Conservation (phyloP, 2,113 vertebrate species). For the Prietella phreatophila region DNA sequence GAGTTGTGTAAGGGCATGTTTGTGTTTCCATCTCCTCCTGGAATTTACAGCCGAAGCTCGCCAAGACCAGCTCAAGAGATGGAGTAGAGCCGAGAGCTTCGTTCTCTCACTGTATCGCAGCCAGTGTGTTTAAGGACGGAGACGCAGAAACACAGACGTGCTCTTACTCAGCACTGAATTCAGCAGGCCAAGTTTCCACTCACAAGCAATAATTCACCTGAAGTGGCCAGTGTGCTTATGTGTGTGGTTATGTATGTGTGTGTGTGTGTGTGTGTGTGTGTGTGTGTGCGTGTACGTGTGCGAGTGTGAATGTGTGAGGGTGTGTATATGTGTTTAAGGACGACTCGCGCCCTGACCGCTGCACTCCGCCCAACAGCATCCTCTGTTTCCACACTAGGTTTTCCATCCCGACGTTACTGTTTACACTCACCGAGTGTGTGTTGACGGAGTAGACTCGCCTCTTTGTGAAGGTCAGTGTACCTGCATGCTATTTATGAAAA, state of each 20-base stretch:
- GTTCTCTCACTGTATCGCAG: neutral
- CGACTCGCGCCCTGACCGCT: conserved; percentile 23
- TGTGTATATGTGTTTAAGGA: conserved; percentile 24
- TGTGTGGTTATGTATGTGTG: conserved; percentile 39
- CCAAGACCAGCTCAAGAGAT: conserved; percentile 46
- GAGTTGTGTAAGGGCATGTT: conserved; percentile 66
- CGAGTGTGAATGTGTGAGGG: conserved; percentile 39
- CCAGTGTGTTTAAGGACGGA: conserved; percentile 1
- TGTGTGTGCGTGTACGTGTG: neutral
- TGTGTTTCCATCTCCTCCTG: conserved; percentile 74
- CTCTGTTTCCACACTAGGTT: conserved; percentile 64
- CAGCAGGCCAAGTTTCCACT: conserved; percentile 76
- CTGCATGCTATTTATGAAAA: conserved; percentile 54
- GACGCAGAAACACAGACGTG: conserved; percentile 60
- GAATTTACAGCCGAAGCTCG: conserved; percentile 74
- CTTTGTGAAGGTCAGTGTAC: conserved; percentile 67
- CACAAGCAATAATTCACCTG: conserved; percentile 76
- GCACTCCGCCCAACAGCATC: conserved; percentile 44
- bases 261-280: conserved; percentile 49
- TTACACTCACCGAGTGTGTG: conserved; percentile 63
- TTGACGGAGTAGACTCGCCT: conserved; percentile 40
- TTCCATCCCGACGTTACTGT: conserved; percentile 67
- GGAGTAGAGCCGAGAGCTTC: conserved; percentile 46
- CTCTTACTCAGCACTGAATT: conserved; percentile 69
- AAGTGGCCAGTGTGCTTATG: conserved; percentile 65